phyloP scores from a whole-genome alignment of 2,113 vertebrate genomes.

The Hippotragus niger region DNA sequence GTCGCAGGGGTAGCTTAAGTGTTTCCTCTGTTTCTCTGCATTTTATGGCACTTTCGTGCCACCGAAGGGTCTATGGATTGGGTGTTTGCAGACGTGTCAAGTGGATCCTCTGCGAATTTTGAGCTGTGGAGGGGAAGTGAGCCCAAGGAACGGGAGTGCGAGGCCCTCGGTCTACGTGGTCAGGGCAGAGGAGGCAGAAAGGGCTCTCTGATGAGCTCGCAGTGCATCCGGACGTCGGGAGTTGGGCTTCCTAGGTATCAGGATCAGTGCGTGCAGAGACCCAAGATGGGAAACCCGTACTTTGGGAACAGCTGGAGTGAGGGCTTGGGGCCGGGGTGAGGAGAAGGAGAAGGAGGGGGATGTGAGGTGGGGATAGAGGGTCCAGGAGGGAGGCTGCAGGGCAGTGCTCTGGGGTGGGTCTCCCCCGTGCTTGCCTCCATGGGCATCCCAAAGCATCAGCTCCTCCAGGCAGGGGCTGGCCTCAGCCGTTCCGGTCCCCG shows the following conservation, averaged over 20 bases:
- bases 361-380: accelerated
- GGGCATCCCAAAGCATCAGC: not conserved
- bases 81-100: not conserved
- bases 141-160: accelerated
- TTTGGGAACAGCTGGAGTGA: accelerated
- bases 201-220: not conserved
- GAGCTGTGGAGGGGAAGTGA: not conserved
- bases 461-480: not conserved
- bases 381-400: not conserved
- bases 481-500: accelerated
- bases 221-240: accelerated
- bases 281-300: accelerated
- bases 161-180: accelerated
- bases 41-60: not conserved
- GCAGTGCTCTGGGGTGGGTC: not conserved
- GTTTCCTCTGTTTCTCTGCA: not conserved
- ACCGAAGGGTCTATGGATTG: not conserved
- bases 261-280: accelerated
- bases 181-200: accelerated
- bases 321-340: not conserved
- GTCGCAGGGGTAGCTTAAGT: not conserved
- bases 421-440: accelerated
- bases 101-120: not conserved
- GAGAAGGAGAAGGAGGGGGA: not conserved
- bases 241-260: not conserved